Evolutionary conservation across 2,888 invertebrate species (phyloP), one percentile per base, ranked within the genome.

Genomic region (Pandemis cinnamomeana): DNA sequence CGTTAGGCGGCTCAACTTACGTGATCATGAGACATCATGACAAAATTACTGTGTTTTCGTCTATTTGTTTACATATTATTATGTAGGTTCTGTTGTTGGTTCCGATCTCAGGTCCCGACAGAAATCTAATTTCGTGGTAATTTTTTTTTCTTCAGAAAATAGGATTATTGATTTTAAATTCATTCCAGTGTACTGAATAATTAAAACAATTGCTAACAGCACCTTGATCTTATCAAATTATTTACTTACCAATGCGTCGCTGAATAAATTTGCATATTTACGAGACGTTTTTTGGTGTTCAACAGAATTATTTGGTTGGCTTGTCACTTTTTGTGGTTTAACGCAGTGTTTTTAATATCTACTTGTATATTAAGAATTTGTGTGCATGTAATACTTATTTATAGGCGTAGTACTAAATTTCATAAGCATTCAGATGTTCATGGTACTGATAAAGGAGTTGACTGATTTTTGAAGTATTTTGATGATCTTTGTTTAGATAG

Each of bases 231-330:
- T 58, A 58, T 7, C 20, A 53, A 66, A 70, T 70, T 58, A 73
- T 69, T 73, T 69, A 58, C 64, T 69, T 64, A 64, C 48, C 63
- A 41, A 62, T 61, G 62, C 66, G 48, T 13, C 61, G 53, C 46
- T 20, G 42, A 63, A 58, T 60, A 58, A 48, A 11, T 46, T 44
- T 71, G 70, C 70, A 74, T 74, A 67, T 74, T 71, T 67, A 71
- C 71, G 61, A 74, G 61, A 36, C 13, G 36, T 20, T 62, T 71
- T 70, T 42, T 41, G 46, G 13, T 46, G 15, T 51, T 66, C 27
- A 20, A 15, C 36, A 10, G 20, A 63, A 55, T 68, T 15, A 70
- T 51, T 44, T 10, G 0, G 51, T 66, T 20, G 48, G 44, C 11
- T 44, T 42, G 20, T 20, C 58, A 60, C 7, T 60, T 71, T 60